Base-by-base conservation (phyloP, 2,888 invertebrate genomes). In the Julus scanicus region DNA sequence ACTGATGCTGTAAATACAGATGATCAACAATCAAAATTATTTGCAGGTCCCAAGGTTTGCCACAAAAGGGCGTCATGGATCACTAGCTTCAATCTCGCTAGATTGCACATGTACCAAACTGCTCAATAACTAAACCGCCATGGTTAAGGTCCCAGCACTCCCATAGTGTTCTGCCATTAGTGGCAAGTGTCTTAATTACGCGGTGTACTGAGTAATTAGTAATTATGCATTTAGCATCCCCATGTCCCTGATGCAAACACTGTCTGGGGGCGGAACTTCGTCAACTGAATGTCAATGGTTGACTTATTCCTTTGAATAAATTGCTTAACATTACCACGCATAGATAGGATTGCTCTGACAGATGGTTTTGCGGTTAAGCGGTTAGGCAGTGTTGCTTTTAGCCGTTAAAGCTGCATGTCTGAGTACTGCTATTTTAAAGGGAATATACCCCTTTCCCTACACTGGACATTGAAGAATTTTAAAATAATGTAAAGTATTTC, bases 161-260 rank as follows among this genome's bases (percentile, higher is more conserved):
- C 80, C 80, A 37, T 37, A 80, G 71, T 20, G 29, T 71, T 71
- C 71, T 71, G 71, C 71, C 71, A 20, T 80, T 37, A 20, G 80
- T 80, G 80, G 80, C 80, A 80, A 37, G 80, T 80, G 80, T 80
- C 80, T 80, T 80, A 80, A 80, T 80, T 80, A 80, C 20, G 80
- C 80, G 80, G 80, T 80, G 80, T 80, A 80, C 80, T 80, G 80
- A 29, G 29, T 37, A 80, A 80, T 80, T 37, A 80, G 80, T 1
- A 80, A 37, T 80, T 80, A 80, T 80, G 80, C 80, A 80, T 80
- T 80, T 37, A 80, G 29, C 0, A 29, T 20, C 37, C 37, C 20
- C 29, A 29, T 29, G 5, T 8, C 44, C 44, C 44, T 44, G 44
- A 44, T 44, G 44, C 13, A 80, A 80, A 9, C 20, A 9, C 13